Conservation (phyloP, 2,113 vertebrate species). For the Cynopterus brachyotis region DNA sequence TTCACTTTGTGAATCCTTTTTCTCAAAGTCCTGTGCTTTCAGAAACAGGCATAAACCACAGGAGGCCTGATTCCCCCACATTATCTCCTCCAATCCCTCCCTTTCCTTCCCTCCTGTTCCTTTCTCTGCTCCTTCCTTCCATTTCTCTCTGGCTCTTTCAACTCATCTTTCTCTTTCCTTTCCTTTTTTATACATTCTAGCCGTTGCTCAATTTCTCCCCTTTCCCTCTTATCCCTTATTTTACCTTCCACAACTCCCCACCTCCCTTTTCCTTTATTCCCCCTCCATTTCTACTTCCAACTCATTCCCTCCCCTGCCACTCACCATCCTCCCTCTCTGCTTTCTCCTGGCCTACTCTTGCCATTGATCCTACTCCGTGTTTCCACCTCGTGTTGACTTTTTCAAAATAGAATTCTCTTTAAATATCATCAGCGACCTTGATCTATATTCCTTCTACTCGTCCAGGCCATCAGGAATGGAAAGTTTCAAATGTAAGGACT, state of each 20-base stretch:
- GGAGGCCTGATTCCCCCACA: background rate
- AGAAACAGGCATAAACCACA: background rate
- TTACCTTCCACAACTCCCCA: too few species aligned
- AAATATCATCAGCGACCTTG: background rate
- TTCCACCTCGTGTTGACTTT: background rate
- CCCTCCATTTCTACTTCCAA: rapidly evolving
- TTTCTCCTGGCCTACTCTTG: background rate
- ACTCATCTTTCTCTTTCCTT: background rate
- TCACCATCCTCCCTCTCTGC: background rate
- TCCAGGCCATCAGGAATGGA: background rate
- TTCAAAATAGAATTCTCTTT: constrained; percentile 15
- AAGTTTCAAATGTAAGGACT: background rate
- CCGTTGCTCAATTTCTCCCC: background rate
- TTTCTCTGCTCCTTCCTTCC: background rate
- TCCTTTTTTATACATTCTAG: background rate
- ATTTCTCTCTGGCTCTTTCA: background rate
- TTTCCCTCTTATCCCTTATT: background rate
- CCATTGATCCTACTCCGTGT: background rate
- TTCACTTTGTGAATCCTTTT: background rate
- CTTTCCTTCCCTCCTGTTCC: background rate
- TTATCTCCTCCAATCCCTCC: rapidly evolving
- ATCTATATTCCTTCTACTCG: background rate
- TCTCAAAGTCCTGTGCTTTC: background rate
- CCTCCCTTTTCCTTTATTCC: rapidly evolving
- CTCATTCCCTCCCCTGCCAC: too few species aligned